Evolutionary conservation across 1,140 invertebrate genomes (phyloP).

Genomic region (Metaphire vulgaris): DNA sequence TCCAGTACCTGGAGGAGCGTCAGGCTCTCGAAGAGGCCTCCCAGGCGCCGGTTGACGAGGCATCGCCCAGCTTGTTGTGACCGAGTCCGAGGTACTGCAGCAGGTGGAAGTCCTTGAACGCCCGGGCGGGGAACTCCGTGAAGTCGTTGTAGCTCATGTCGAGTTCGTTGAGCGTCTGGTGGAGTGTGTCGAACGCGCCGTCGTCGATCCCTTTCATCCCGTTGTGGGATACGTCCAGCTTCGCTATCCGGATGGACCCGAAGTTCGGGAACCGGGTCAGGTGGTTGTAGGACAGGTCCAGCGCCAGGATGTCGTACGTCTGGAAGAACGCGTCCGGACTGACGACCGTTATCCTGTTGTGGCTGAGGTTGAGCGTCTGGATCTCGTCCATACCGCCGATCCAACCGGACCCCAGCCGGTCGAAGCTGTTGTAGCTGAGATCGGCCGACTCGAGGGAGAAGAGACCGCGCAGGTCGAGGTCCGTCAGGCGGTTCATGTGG

Average conservation of each 20-base stretch:
- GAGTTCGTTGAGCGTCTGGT: constrained; percentile 5
- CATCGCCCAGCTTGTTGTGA: constrained; percentile 24
- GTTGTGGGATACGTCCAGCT: constrained; percentile 27
- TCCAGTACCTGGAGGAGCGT: constrained; percentile 15
- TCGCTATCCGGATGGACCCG: constrained; percentile 10
- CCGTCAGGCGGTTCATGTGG: constrained; percentile 18
- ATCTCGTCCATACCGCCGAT: constrained; percentile 11
- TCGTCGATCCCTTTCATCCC: constrained; percentile 2
- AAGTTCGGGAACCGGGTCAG: not conserved
- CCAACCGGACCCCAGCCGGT: constrained; percentile 16
- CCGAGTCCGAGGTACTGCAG: constrained; percentile 21
- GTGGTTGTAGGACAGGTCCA: constrained; percentile 28
- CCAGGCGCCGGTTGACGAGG: constrained; percentile 1
- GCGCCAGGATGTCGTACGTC: constrained; percentile 5
- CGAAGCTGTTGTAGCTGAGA: constrained; percentile 23
- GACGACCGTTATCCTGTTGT: constrained; percentile 22
- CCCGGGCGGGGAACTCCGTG: constrained; percentile 9
- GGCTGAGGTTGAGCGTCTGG: constrained; percentile 26
- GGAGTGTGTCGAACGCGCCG: constrained; percentile 12
- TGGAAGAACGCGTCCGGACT: constrained; percentile 11
- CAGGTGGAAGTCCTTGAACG: constrained; percentile 15
- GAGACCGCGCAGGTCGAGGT: constrained; percentile 9
- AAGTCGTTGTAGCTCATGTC: constrained; percentile 23
- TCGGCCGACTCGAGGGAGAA: constrained; percentile 17
- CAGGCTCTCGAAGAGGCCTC: constrained; percentile 18